A percentile compares a stretch with the other conserved stretches of the same genome.
These are phyloP conservation scores for Hermaeophaga mercurialis DNA, from an alignment of 2,888 invertebrate species.

Conservation along the genomic window DNA sequence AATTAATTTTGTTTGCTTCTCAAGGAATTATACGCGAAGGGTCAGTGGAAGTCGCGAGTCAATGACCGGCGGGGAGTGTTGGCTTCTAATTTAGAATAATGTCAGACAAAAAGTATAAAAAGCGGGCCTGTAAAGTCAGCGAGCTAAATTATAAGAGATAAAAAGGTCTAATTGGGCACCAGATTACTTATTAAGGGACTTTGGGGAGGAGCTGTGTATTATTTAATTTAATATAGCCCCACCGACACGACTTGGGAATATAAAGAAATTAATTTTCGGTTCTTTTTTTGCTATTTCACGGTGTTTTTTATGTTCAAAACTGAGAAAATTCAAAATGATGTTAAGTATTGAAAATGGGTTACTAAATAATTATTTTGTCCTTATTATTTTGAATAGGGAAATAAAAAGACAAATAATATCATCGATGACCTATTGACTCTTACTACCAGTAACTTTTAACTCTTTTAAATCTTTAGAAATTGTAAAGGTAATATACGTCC, in stretches of 20 bases:
- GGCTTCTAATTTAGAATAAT: constrained; percentile 6
- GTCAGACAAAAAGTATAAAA: neutral
- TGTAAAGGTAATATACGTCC: too few relatives aligned
- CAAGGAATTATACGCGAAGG: neutral
- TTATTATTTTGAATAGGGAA: too few relatives aligned
- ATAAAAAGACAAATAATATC: too few relatives aligned
- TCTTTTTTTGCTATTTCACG: too few relatives aligned
- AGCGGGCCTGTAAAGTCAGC: neutral
- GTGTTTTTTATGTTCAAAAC: too few relatives aligned
- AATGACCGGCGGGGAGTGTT: constrained; percentile 5
- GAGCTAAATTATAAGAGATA: neutral
- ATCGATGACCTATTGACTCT: too few relatives aligned
- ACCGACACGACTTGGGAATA: neutral
- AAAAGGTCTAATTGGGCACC: neutral
- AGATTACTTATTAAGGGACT: neutral
- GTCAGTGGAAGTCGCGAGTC: constrained; percentile 15
- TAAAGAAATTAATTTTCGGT: neutral
- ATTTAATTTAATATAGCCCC: too few relatives aligned
- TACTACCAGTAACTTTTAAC: too few relatives aligned
- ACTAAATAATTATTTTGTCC: too few relatives aligned
- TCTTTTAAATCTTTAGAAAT: too few relatives aligned
- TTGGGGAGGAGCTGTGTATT: neutral
- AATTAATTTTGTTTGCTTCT: constrained; percentile 4
- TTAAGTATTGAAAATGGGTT: too few relatives aligned
- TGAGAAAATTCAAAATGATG: too few relatives aligned